phyloP scores from a whole-genome alignment of 2,113 vertebrate genomes.

The Rhabdomys dilectus region DNA sequence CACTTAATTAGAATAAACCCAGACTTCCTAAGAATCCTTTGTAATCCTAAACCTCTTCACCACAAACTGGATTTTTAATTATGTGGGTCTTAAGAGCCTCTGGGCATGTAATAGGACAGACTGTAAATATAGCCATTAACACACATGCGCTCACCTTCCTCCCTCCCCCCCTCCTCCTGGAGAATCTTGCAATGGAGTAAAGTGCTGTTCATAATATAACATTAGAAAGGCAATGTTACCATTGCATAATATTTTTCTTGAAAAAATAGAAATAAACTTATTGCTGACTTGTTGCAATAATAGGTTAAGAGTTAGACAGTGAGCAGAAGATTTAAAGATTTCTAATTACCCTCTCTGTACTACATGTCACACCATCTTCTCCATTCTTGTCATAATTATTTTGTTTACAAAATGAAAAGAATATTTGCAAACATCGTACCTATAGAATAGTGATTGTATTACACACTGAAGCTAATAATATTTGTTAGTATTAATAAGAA shows the following conservation, averaged over 20 bases:
- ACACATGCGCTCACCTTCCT: background rate
- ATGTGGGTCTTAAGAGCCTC: slow-evolving; percentile 62
- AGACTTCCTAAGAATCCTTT: slow-evolving; percentile 66
- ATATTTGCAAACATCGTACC: background rate
- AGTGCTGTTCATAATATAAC: background rate
- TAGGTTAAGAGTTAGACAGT: background rate
- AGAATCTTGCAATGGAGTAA: background rate
- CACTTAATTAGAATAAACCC: slow-evolving; percentile 76
- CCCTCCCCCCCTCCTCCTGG: rapidly evolving
- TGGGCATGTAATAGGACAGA: slow-evolving; percentile 41
- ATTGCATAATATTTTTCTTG: background rate
- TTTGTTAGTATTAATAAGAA: background rate
- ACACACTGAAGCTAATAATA: background rate
- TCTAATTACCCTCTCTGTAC: rapidly evolving
- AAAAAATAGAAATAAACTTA: background rate
- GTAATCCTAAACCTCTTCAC: slow-evolving; percentile 66
- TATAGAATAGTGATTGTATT: no score
- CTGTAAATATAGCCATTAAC: slow-evolving; percentile 51
- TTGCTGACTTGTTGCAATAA: background rate
- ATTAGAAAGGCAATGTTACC: background rate
- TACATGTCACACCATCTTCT: background rate
- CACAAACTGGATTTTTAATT: slow-evolving; percentile 78
- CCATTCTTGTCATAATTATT: background rate
- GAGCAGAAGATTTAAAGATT: background rate
- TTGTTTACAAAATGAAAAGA: slow-evolving; percentile 5